Base-by-base conservation (phyloP, 2,113 vertebrate species). In the Nicator chloris region DNA sequence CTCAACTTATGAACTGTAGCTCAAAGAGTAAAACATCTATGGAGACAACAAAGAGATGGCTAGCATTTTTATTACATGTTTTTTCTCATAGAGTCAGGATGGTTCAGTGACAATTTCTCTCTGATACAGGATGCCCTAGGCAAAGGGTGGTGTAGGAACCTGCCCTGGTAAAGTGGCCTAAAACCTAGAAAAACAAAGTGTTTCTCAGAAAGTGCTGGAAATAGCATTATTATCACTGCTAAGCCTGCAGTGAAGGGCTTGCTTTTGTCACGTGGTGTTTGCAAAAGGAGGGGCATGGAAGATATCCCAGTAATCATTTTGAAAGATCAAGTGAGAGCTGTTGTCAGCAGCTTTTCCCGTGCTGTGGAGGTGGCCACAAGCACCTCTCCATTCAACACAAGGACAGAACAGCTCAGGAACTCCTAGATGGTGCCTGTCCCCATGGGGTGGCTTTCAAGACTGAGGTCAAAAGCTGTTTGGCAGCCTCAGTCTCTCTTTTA, bases 171-270 rank as follows among this genome's bases (percentile, higher is more conserved):
- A 87, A 90, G 35, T 71, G 35, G 23, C 56, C 82, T 54, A 79
- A 94, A 93, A 79, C 39, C 56, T 54, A 51, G 44, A 64, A 85
- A 61, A 95, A 40, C 31, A 54, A 78, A 77, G 20, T 3, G 0
- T 70, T 47, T 59, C 64, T 93, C 81, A 60, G 65, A 37, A 84
- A 87, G n/a, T 88, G 75, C 86, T 92, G 75, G 70, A 75, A 90
- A 82, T 33, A 33, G 30, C 51, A 21, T 86, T 89, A 50, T 78
- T 64, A 30, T 54, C 56, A 22, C 65, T 75, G 57, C 65, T 91
- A 66, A 93, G 33, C 28, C 70, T 66, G 65, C 82, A 82, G 8
- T 82, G 39, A 82, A 91, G 65, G 78, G 42, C 51, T 76, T 0
- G 0, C 82, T 82, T 84, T 71, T 85, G 85, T 85, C 3, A 9